These are phyloP conservation scores for Neogobius melanostomus DNA, from an alignment of 2,113 vertebrate genomes.

Conservation along the genomic window DNA sequence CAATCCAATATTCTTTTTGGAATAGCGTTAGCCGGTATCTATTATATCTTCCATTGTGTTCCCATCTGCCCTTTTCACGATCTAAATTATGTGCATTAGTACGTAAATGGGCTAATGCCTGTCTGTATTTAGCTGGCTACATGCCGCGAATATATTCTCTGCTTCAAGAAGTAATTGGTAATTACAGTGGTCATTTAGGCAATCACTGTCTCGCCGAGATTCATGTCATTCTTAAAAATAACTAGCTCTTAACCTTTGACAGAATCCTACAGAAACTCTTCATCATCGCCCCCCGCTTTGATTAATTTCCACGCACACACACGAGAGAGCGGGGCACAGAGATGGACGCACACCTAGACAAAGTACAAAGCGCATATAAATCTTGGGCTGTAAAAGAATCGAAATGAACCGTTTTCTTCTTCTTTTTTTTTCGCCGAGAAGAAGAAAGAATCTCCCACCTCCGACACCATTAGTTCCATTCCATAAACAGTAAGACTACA, in stretches of 20 bases:
- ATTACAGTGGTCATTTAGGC: constrained; percentile 99
- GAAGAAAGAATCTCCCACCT: constrained; percentile 71
- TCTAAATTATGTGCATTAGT: constrained; percentile 99
- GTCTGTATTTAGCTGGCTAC: constrained; percentile 99
- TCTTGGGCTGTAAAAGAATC: constrained; percentile 81
- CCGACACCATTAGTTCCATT: constrained; percentile 95
- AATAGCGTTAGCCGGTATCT: constrained; percentile 99
- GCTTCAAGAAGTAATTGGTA: constrained; percentile 99
- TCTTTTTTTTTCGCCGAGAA: constrained; percentile 17
- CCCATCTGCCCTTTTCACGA: constrained; percentile 99
- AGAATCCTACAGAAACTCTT: constrained; percentile 99
- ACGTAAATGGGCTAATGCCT: constrained; percentile 99
- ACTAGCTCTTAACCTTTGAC: constrained; percentile 99
- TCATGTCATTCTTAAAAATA: constrained; percentile 99
- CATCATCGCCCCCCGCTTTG: constrained; percentile 99
- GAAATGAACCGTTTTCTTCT: not conserved
- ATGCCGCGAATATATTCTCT: constrained; percentile 99
- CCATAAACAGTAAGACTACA: constrained; percentile 91
- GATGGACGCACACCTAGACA: constrained; percentile 63
- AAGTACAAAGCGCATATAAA: constrained; percentile 81
- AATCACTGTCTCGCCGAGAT: constrained; percentile 99
- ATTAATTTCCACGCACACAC: constrained; percentile 93
- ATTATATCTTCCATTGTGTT: constrained; percentile 99
- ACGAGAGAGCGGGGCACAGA: constrained; percentile 69
- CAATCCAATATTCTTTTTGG: constrained; percentile 99